These are phyloP conservation scores for Sphecodes monilicornis DNA, from an alignment of 2,888 invertebrate genomes.

Conservation along the genomic window DNA sequence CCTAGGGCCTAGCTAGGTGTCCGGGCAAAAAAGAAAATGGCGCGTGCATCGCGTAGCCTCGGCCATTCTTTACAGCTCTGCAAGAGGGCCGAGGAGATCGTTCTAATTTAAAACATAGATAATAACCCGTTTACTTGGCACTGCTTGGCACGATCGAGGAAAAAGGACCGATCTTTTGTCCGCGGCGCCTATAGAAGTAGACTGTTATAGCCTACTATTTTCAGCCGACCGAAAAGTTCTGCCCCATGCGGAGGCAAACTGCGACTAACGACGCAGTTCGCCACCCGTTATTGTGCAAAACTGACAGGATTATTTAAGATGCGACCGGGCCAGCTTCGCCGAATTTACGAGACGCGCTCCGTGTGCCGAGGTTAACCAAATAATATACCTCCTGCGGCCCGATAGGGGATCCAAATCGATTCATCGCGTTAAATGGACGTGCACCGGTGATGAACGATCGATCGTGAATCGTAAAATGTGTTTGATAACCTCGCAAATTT, in stretches of 20 bases:
- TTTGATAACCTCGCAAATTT: constrained; percentile 20
- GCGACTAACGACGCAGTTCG: constrained; percentile 69
- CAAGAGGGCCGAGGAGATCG: neutral
- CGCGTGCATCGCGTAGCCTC: neutral
- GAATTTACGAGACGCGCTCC: constrained; percentile 53
- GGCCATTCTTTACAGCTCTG: neutral
- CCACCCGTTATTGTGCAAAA: constrained; percentile 59
- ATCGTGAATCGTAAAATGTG: constrained; percentile 26
- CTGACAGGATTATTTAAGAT: constrained; percentile 65
- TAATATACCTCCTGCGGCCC: constrained; percentile 43
- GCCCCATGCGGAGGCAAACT: constrained; percentile 47
- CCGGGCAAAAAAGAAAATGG: neutral
- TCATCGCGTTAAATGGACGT: constrained; percentile 17
- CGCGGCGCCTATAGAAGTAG: neutral
- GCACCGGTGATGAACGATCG: constrained; percentile 22
- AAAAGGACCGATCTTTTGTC: constrained; percentile 27
- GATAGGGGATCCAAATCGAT: constrained; percentile 32
- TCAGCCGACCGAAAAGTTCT: constrained; percentile 30
- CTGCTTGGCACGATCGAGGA: neutral
- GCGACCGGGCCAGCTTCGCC: constrained; percentile 18
- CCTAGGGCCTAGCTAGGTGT: no score
- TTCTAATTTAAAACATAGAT: constrained; percentile 29
- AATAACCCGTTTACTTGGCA: constrained; percentile 16
- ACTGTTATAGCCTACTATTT: constrained; percentile 51
- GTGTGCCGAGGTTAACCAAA: constrained; percentile 37